Percentiles rank a stretch among this genome's conserved stretches.
Conservation (phyloP, 2,888 invertebrate species). For the Dryobotodes eremita region DNA sequence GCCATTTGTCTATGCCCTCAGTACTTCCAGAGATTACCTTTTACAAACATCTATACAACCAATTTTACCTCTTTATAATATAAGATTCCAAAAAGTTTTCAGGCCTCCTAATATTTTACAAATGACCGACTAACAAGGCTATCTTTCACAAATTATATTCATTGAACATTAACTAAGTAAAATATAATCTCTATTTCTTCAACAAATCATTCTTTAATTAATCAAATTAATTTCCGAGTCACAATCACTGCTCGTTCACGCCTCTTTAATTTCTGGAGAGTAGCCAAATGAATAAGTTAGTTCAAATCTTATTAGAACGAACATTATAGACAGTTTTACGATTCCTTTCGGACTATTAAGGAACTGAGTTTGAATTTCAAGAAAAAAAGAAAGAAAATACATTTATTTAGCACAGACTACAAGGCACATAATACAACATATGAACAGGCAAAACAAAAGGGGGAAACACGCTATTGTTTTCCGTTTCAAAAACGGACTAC, state of each 20-base stretch:
- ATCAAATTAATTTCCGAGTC: conserved; percentile 63
- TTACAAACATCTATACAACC: not conserved
- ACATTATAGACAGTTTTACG: conserved; percentile 30
- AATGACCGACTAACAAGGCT: conserved; percentile 2
- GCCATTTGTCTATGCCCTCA: too few species aligned
- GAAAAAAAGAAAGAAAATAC: too few species aligned
- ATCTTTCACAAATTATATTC: conserved; percentile 44
- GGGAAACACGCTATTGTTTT: too few species aligned
- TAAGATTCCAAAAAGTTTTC: not conserved
- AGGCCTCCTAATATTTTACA: not conserved
- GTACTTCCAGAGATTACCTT: not conserved
- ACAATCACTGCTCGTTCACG: conserved; percentile 57
- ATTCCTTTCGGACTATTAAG: not conserved
- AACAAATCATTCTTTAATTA: conserved; percentile 61
- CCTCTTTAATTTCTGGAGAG: conserved; percentile 64
- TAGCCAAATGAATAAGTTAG: conserved; percentile 66
- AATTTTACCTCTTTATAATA: not conserved
- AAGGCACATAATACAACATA: too few species aligned
- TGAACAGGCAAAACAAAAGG: too few species aligned
- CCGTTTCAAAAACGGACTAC: too few species aligned
- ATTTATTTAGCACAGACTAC: too few species aligned
- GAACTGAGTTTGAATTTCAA: not conserved
- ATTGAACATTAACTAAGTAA: conserved; percentile 29
- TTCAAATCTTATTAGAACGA: conserved; percentile 41
- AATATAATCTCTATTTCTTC: conserved; percentile 51